A percentile compares a stretch with the other conserved stretches of the same genome.
Evolutionary conservation across 2,797 vertebrate genomes (phyloP).

Genomic region (Anguilla megastoma): DNA sequence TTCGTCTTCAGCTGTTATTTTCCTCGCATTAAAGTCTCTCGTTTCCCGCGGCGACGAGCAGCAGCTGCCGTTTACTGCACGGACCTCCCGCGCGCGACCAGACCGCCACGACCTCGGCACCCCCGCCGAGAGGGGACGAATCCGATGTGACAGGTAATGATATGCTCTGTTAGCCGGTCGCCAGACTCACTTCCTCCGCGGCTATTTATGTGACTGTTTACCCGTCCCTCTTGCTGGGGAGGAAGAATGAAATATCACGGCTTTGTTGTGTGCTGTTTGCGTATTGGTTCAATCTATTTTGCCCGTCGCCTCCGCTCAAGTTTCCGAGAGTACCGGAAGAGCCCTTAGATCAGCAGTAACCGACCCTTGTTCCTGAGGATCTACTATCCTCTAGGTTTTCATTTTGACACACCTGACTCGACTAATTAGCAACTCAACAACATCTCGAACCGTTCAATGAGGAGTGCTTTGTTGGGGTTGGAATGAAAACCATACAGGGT

Average conservation of each 20-base stretch:
- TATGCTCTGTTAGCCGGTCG: slow-evolving; percentile 61
- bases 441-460: too few relatives aligned
- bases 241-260: not conserved
- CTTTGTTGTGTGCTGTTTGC: not conserved
- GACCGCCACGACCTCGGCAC: not conserved
- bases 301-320: not conserved
- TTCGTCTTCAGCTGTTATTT: slow-evolving; percentile 29
- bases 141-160: slow-evolving; percentile 67
- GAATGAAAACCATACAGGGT: too few relatives aligned
- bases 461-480: too few relatives aligned
- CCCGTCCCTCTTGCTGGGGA: slow-evolving; percentile 45
- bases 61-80: slow-evolving; percentile 58
- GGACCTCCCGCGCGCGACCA: slow-evolving; percentile 23
- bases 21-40: not conserved
- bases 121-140: slow-evolving; percentile 19
- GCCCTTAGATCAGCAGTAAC: not conserved
- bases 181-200: slow-evolving; percentile 51
- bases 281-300: not conserved
- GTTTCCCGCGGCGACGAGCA: slow-evolving; percentile 52
- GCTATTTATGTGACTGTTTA: slow-evolving; percentile 57
- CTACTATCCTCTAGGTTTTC: too few relatives aligned
- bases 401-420: too few relatives aligned
- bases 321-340: not conserved
- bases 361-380: too few relatives aligned
- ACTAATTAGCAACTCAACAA: too few relatives aligned